phyloP scores from a whole-genome alignment of 2,113 vertebrate species.

The Engraulis encrasicolus region DNA sequence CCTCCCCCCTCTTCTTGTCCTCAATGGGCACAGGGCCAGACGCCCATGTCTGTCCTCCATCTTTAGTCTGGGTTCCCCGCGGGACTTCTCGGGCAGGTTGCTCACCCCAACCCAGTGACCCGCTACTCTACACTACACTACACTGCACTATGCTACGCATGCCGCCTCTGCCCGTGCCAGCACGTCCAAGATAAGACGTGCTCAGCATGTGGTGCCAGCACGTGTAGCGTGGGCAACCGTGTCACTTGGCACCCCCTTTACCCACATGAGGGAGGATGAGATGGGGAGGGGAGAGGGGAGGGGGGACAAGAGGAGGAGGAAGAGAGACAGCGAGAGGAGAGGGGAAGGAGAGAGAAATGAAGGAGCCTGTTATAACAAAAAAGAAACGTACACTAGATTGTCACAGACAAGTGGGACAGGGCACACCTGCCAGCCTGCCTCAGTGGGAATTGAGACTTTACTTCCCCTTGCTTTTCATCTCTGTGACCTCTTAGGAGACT shows the following conservation, averaged over 20 bases:
- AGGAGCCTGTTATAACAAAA: too few species aligned
- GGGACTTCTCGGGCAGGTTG: not conserved
- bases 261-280: not conserved
- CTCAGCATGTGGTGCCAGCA: not conserved
- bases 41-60: not conserved
- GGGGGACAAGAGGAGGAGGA: not conserved
- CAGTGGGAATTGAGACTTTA: not conserved
- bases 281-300: not conserved
- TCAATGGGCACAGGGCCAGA: slow-evolving; percentile 41
- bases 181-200: not conserved
- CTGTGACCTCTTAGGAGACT: not conserved
- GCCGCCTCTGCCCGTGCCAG: not conserved
- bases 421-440: not conserved
- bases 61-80: not conserved
- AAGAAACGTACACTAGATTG: too few species aligned
- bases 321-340: too few species aligned
- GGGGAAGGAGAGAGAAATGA: too few species aligned
- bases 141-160: too few species aligned
- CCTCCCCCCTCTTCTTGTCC: too few species aligned
- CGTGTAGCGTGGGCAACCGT: not conserved
- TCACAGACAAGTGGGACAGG: not conserved
- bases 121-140: too few species aligned
- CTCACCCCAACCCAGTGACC: not conserved
- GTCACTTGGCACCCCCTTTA: not conserved
- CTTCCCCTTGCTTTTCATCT: too few species aligned